Evolutionary conservation across 2,888 invertebrate genomes (phyloP).

Genomic region (Mythimna pallens): DNA sequence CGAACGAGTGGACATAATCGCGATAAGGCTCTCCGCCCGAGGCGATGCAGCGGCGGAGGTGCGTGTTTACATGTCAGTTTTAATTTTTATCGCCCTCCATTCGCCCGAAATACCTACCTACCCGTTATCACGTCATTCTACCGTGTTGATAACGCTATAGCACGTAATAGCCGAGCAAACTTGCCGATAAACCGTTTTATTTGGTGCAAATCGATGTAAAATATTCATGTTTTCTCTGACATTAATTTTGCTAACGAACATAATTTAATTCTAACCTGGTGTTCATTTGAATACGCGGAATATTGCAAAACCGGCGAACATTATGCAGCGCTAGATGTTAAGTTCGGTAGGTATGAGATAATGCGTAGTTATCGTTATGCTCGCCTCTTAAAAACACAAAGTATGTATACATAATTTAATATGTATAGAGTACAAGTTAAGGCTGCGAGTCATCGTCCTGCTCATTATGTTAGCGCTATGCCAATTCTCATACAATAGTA

Average conservation of each 20-base stretch:
- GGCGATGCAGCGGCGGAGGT: constrained; percentile 74
- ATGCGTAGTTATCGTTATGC: constrained; percentile 13
- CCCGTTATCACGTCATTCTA: constrained; percentile 83
- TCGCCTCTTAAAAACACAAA: constrained; percentile 21
- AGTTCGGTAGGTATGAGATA: constrained; percentile 9
- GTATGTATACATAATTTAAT: constrained; percentile 17
- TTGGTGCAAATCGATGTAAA: constrained; percentile 64
- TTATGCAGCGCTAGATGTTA: constrained; percentile 4
- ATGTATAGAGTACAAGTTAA: constrained; percentile 47
- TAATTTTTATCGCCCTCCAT: constrained; percentile 83
- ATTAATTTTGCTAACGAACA: constrained; percentile 46
- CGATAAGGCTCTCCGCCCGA: constrained; percentile 71
- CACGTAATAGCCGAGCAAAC: constrained; percentile 77
- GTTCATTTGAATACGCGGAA: constrained; percentile 20
- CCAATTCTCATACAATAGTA: constrained; percentile 86
- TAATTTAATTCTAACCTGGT: constrained; percentile 39
- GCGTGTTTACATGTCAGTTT: constrained; percentile 80
- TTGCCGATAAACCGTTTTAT: constrained; percentile 73
- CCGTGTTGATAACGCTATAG: constrained; percentile 81
- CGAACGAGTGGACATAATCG: constrained; percentile 70
- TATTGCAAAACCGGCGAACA: constrained; percentile 17
- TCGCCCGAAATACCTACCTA: constrained; percentile 80
- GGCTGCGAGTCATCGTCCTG: constrained; percentile 78
- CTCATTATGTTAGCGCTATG: constrained; percentile 83
- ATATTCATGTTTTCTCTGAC: constrained; percentile 50